phyloP scores from a whole-genome alignment of 2,797 vertebrate genomes.

The Gambusia yucatana region DNA sequence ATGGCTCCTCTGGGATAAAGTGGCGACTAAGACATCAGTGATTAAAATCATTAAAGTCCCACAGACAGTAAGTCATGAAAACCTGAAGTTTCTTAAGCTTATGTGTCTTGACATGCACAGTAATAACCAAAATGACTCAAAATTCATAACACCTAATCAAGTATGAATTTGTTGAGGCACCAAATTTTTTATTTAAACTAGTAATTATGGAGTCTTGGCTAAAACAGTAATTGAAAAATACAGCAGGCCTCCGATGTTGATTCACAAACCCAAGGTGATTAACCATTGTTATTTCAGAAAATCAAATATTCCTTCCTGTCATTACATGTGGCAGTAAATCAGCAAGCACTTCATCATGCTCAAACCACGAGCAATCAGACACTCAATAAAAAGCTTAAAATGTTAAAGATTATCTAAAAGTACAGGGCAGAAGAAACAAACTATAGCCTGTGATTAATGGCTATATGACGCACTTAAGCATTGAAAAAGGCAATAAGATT shows the following conservation, averaged over 20 bases:
- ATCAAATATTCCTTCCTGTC: neutral
- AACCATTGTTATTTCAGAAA: neutral
- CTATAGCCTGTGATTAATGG: neutral
- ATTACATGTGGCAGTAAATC: neutral
- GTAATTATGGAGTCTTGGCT: slow-evolving; percentile 8
- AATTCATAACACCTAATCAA: slow-evolving; percentile 17
- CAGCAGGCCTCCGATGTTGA: neutral
- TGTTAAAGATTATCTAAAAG: neutral
- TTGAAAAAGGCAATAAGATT: neutral
- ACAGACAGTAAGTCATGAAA: slow-evolving; percentile 23
- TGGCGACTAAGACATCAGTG: slow-evolving; percentile 5
- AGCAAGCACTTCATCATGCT: neutral
- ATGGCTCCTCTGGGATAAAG: slow-evolving; percentile 15
- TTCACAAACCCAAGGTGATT: neutral
- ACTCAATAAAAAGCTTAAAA: neutral
- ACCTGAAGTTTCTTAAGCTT: slow-evolving; percentile 15
- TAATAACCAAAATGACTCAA: slow-evolving; percentile 21
- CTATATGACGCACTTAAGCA: neutral
- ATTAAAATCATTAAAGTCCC: slow-evolving; percentile 34
- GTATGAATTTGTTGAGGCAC: neutral
- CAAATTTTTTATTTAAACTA: neutral
- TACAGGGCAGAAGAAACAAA: neutral
- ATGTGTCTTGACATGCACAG: slow-evolving; percentile 30
- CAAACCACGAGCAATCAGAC: neutral
- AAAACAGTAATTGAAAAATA: slow-evolving; percentile 17